Evolutionary conservation across 2,113 vertebrate species (phyloP).

Genomic region (Campylorhamphus procurvoides): DNA sequence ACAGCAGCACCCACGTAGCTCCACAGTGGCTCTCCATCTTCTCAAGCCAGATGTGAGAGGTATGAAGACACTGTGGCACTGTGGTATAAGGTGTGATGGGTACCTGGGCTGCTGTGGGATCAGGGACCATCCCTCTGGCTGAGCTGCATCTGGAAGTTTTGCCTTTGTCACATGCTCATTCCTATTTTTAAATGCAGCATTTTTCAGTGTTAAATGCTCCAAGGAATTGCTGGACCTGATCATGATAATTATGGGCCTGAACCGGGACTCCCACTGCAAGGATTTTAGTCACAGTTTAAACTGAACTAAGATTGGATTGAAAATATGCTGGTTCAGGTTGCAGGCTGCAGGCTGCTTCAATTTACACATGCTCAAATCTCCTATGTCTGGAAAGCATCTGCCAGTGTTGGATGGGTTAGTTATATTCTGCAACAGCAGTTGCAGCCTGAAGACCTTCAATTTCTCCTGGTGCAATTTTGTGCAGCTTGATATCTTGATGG

Average conservation of each 20-base stretch:
- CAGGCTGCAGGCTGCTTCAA: background rate
- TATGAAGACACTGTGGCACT: background rate
- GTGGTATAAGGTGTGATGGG: background rate
- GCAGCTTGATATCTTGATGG: background rate
- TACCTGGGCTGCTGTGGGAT: background rate
- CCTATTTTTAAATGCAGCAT: background rate
- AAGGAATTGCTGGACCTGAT: background rate
- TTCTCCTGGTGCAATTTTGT: background rate
- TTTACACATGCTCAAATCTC: background rate
- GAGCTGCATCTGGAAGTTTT: background rate
- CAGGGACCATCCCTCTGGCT: background rate
- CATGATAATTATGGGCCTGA: background rate
- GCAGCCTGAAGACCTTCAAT: constrained; percentile 19
- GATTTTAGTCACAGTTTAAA: background rate
- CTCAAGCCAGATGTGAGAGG: background rate
- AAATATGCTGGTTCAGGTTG: background rate
- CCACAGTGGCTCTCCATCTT: background rate
- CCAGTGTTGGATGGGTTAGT: background rate
- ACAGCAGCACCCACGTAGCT: accelerated
- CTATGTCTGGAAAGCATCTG: background rate
- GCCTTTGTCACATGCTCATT: background rate
- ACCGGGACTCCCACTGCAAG: background rate
- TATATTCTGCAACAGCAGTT: background rate
- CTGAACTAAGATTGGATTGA: background rate
- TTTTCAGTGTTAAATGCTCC: background rate